Conservation (phyloP, 2,797 vertebrate genomes). For the Jordanella pulchra region DNA sequence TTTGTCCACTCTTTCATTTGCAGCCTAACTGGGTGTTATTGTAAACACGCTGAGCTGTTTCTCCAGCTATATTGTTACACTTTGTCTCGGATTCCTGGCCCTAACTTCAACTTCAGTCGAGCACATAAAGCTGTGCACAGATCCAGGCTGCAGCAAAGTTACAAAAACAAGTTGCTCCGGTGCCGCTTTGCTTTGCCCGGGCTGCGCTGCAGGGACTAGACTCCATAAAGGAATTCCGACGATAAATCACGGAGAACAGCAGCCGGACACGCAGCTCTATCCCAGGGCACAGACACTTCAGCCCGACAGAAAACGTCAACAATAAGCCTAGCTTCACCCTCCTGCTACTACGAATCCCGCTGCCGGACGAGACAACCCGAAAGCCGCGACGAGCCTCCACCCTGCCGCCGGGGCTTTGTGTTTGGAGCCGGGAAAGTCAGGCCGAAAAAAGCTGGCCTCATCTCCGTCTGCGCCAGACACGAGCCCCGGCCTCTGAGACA, state of each 20-base stretch:
- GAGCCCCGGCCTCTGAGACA: slow-evolving; percentile 60
- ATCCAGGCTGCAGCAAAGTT: slow-evolving; percentile 64
- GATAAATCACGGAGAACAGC: slow-evolving; percentile 42
- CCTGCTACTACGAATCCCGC: neutral
- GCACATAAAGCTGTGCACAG: neutral
- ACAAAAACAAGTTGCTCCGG: slow-evolving; percentile 63
- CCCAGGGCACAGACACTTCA: slow-evolving; percentile 51
- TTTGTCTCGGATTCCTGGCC: slow-evolving; percentile 11
- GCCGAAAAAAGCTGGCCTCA: slow-evolving; percentile 71
- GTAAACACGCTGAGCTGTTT: no score
- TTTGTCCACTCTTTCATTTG: slow-evolving; percentile 42
- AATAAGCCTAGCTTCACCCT: slow-evolving; percentile 19
- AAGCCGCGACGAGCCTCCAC: slow-evolving; percentile 42
- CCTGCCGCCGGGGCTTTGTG: slow-evolving; percentile 46
- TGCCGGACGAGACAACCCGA: slow-evolving; percentile 7
- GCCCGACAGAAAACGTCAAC: slow-evolving; percentile 25
- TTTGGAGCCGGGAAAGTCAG: slow-evolving; percentile 48
- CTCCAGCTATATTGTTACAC: slow-evolving; percentile 2
- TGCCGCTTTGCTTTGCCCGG: slow-evolving; percentile 21
- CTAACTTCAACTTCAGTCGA: slow-evolving; percentile 36
- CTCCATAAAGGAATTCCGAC: slow-evolving; percentile 56
- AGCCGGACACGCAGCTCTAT: slow-evolving; percentile 46
- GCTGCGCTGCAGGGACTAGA: slow-evolving; percentile 36
- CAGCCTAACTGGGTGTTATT: slow-evolving; percentile 2
- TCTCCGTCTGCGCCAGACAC: slow-evolving; percentile 70